Evolutionary conservation across 2,113 vertebrate genomes (phyloP).

Genomic region (Pogona vitticeps): DNA sequence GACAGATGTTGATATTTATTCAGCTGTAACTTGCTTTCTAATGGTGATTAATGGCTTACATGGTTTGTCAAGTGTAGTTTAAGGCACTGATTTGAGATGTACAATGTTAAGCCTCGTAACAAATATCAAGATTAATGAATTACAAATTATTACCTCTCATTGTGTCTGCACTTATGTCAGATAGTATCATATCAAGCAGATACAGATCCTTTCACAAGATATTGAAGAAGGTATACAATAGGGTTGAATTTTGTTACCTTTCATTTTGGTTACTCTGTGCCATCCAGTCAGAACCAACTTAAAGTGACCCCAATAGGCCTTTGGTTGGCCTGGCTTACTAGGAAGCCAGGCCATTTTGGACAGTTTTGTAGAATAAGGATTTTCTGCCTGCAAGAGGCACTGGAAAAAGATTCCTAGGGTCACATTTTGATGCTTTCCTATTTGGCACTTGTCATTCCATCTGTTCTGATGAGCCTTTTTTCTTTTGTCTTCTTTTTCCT

Average conservation of each 20-base stretch:
- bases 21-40: slow-evolving; percentile 31
- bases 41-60: slow-evolving; percentile 37
- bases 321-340: too few species aligned
- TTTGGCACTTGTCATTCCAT: too few species aligned
- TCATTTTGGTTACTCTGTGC: slow-evolving; percentile 18
- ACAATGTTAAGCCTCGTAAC: slow-evolving; percentile 26
- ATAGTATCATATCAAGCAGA: slow-evolving; percentile 27
- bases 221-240: background rate
- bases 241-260: background rate
- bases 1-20: slow-evolving; percentile 8
- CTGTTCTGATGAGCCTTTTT: too few species aligned
- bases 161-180: slow-evolving; percentile 53
- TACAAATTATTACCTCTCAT: slow-evolving; percentile 52
- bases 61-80: slow-evolving; percentile 21
- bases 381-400: background rate
- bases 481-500: too few species aligned
- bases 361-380: too few species aligned
- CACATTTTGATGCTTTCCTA: too few species aligned
- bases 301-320: too few species aligned
- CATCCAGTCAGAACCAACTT: too few species aligned
- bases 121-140: slow-evolving; percentile 52
- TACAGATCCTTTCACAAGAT: slow-evolving; percentile 29
- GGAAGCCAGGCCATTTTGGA: too few species aligned
- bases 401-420: too few species aligned
- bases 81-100: slow-evolving; percentile 12